Evolutionary conservation across 2,113 vertebrate genomes (phyloP).

Genomic region (Pseudorectes ferrugineus): DNA sequence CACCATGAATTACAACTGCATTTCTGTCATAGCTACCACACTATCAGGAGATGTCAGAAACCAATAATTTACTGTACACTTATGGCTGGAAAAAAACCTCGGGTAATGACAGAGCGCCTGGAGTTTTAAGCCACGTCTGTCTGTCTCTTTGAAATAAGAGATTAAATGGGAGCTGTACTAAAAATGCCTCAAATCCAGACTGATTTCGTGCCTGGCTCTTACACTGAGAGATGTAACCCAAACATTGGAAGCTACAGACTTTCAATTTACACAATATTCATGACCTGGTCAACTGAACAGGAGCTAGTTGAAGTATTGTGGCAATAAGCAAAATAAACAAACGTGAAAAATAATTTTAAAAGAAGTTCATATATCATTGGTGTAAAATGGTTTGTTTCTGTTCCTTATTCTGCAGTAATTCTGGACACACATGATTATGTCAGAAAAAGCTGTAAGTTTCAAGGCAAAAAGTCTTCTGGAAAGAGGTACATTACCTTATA

Average conservation of each 20-base stretch:
- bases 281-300: background rate
- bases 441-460: background rate
- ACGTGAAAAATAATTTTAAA: background rate
- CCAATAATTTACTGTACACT: background rate
- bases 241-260: background rate
- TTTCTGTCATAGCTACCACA: slow-evolving; percentile 10
- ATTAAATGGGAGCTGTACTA: slow-evolving; percentile 1
- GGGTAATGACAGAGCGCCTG: background rate
- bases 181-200: slow-evolving; percentile 26
- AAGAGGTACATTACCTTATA: background rate
- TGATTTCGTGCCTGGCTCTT: background rate
- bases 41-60: slow-evolving; percentile 20
- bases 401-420: background rate
- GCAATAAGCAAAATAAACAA: background rate
- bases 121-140: background rate
- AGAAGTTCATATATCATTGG: background rate
- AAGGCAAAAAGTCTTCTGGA: background rate
- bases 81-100: background rate
- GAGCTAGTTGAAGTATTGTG: background rate
- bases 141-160: background rate
- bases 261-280: background rate
- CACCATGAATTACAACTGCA: background rate
- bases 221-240: background rate
- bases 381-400: background rate
- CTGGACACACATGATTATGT: background rate